Conservation (phyloP, 2,113 vertebrate species). For the Taxidea taxus region DNA sequence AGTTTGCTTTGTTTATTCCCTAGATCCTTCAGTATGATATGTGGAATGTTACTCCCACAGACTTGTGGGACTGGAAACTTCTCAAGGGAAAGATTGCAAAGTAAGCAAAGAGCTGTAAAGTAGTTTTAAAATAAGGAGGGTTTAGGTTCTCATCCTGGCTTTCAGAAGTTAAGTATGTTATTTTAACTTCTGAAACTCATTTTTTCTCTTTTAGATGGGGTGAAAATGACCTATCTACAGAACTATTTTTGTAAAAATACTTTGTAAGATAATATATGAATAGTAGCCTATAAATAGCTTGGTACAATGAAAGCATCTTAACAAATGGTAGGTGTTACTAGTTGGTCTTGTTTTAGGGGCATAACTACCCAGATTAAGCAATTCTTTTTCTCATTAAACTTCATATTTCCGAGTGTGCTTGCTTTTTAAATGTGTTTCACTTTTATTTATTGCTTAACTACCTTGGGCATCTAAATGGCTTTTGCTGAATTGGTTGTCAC, state of each 20-base stretch:
- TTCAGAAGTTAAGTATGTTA: not conserved
- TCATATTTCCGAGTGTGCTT: conserved; percentile 33
- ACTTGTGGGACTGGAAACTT: conserved; percentile 92
- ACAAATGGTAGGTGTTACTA: not conserved
- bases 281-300: not conserved
- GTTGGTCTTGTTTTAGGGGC: conserved; percentile 9
- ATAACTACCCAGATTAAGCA: not conserved
- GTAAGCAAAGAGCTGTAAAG: conserved; percentile 81
- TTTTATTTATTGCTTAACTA: conserved; percentile 35
- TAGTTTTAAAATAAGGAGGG: not conserved
- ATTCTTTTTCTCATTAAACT: conserved; percentile 32
- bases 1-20: conserved; percentile 29
- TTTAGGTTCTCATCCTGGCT: not conserved
- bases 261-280: not conserved
- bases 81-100: conserved; percentile 94
- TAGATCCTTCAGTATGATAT: conserved; percentile 97
- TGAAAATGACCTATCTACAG: not conserved
- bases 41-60: conserved; percentile 93
- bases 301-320: not conserved
- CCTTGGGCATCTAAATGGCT: not conserved
- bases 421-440: not conserved
- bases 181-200: conserved; percentile 25
- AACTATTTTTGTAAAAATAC: not conserved
- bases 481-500: conserved; percentile 16
- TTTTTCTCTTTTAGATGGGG: not conserved